Conservation (phyloP, 1,140 invertebrate genomes). For the Thalassaphorura encarpata region DNA sequence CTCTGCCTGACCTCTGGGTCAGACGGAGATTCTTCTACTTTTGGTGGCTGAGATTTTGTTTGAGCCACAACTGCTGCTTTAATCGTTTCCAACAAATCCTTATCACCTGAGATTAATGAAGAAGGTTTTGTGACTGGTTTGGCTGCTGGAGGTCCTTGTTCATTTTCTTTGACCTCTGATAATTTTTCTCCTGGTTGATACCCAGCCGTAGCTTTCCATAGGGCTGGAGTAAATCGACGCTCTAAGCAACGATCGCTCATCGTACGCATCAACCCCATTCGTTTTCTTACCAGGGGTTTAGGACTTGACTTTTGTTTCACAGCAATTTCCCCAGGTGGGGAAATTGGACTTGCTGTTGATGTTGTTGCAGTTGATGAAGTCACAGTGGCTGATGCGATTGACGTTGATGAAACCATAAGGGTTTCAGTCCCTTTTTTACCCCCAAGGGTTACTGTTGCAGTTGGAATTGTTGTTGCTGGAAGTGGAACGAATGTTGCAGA, state of each 20-base stretch:
- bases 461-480: constrained; percentile 7
- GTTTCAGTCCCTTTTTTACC: too few species aligned
- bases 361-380: neutral
- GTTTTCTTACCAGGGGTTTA: constrained; percentile 24
- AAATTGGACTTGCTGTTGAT: neutral
- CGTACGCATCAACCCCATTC: constrained; percentile 33
- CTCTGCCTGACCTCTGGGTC: constrained; percentile 24
- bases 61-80: neutral
- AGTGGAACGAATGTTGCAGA: neutral
- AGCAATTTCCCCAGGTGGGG: neutral
- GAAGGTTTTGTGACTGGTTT: neutral
- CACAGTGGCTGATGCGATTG: constrained; percentile 4
- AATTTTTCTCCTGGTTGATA: constrained; percentile 25
- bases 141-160: neutral
- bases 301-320: constrained; percentile 8
- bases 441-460: constrained; percentile 5
- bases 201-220: constrained; percentile 19
- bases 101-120: neutral
- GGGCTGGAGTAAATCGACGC: constrained; percentile 23
- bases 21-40: constrained; percentile 16
- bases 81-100: neutral
- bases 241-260: constrained; percentile 32
- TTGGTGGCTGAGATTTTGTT: neutral
- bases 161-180: constrained; percentile 21
- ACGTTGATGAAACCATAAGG: neutral